Percentiles rank a stretch among this genome's conserved stretches.
phyloP scores from a whole-genome alignment of 2,797 vertebrate species.

The Todus mexicanus region DNA sequence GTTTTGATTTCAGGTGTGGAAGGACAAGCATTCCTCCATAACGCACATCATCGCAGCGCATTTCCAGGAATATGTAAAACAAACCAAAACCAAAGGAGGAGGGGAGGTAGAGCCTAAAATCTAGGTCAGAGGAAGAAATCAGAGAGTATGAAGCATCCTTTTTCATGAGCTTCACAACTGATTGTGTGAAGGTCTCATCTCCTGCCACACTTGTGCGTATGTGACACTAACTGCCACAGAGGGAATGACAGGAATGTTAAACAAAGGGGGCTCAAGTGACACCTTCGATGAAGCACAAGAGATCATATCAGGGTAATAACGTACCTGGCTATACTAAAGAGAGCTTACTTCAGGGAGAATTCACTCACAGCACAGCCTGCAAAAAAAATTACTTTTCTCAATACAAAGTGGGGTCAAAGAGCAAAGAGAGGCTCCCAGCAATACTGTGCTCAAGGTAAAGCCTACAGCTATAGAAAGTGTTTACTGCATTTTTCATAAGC shows the following conservation, averaged over 20 bases:
- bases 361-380: background rate
- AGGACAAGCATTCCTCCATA: background rate
- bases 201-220: background rate
- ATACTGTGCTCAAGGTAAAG: background rate
- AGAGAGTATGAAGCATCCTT: background rate
- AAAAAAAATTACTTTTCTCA: background rate
- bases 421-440: background rate
- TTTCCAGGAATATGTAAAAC: conserved; percentile 41
- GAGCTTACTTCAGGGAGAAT: background rate
- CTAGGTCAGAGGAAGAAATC: conserved; percentile 19
- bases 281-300: background rate
- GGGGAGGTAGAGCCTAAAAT: background rate
- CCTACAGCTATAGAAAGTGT: background rate
- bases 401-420: background rate
- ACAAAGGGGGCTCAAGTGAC: background rate
- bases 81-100: background rate
- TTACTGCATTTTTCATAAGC: background rate
- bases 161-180: background rate
- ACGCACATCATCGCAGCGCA: background rate
- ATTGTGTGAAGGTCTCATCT: background rate
- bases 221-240: background rate
- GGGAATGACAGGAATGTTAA: background rate
- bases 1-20: background rate
- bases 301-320: background rate
- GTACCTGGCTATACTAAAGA: background rate